Evolutionary conservation across 2,888 invertebrate genomes (phyloP), one percentile per base, ranked within the genome.

Genomic region (Caenorhabditis angaria): DNA sequence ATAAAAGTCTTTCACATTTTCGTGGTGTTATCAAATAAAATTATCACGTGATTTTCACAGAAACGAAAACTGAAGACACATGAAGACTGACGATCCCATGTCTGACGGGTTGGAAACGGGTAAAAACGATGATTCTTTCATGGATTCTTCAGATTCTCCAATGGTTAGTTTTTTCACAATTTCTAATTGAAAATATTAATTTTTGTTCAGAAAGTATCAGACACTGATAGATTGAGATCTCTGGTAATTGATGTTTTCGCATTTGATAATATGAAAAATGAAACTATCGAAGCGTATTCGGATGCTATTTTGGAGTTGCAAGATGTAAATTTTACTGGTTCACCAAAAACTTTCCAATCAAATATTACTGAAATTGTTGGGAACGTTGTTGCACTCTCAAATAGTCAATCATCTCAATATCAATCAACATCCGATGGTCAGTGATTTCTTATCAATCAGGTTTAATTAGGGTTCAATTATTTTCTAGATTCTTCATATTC

Each of bases 401-500:
- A 4, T 10, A 54, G 8, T 24, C 14, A 14, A 27, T 27, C 54
- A 27, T 14, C 8, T 27, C 24, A 54, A 54, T 41, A 41, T 41
- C 10, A 41, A 41, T 41, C 41, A 12, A 41, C 41, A 18, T 41
- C 41, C 18, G 41, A 41, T 41, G 41, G 41, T 41, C 18, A 12
- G 41, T 41, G 18, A 41, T 12, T 18, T 41, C 18, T 41, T 14
- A 14, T 41, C n/a, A n/a, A n/a, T n/a, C n/a, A n/a, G n/a, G n/a
- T 41, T 41, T 41, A 18, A 18, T 41, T 41, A 3, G 10, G 41
- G 3, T 18, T 41, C 8, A 54, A n/a, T 5, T 27, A 25, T 54
- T 22, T 54, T 27, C 27, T 27, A 54, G 54, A 25, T n/a, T n/a
- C n/a, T n/a, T n/a, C n/a, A 27, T 18, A 58, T n/a, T 70, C 70